phyloP scores from a whole-genome alignment of 2,888 invertebrate genomes.

The Hipparchia semele region DNA sequence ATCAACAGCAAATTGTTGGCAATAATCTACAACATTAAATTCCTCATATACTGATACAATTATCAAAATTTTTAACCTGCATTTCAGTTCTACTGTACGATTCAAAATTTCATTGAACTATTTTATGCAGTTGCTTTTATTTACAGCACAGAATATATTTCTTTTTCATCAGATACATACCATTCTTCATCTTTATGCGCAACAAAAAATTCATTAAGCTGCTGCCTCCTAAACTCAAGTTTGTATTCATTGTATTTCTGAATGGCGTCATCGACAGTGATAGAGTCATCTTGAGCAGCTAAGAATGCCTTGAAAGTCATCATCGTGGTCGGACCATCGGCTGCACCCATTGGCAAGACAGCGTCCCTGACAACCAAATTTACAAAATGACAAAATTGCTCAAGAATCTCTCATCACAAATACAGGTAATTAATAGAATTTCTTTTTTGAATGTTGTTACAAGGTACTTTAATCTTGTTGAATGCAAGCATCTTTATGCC shows the following conservation, averaged over 20 bases:
- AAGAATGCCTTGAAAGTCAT: constrained; percentile 98
- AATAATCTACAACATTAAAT: constrained; percentile 12
- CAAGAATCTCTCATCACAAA: constrained; percentile 8
- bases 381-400: background rate
- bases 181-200: constrained; percentile 99
- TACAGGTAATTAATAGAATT: constrained; percentile 1
- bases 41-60: background rate
- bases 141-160: constrained; percentile 12
- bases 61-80: background rate
- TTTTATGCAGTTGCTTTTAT: constrained; percentile 21
- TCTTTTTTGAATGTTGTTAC: no score
- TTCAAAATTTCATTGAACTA: background rate
- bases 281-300: constrained; percentile 97
- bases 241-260: constrained; percentile 99
- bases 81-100: background rate
- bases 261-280: constrained; percentile 98
- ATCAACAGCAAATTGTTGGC: constrained; percentile 62
- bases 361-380: constrained; percentile 70
- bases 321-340: constrained; percentile 95
- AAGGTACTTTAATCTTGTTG: no score
- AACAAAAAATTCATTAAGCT: constrained; percentile 99
- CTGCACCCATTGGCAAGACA: constrained; percentile 70
- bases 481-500: no score
- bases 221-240: constrained; percentile 97
- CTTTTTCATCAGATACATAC: constrained; percentile 77